Base-by-base conservation (phyloP, 1,140 invertebrate species). In the Phocides pigmalion region DNA sequence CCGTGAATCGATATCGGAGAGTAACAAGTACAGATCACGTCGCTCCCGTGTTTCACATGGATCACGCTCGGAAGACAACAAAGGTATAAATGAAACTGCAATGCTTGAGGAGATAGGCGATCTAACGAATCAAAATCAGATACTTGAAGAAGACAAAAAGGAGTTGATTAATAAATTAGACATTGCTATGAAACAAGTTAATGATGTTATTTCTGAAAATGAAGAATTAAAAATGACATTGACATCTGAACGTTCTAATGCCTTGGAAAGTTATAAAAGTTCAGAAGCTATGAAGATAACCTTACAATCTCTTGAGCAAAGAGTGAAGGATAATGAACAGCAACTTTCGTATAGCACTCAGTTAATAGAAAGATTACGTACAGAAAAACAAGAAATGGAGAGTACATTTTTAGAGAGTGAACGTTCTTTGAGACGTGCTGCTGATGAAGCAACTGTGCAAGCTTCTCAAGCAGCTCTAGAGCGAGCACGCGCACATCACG, bases 381-480 rank as follows among this genome's bases (percentile, higher is more conserved):
- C 63, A 11, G 89, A 91, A 37, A 84, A 82, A 61, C 81, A 81
- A 61, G 83, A 89, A 51, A 64, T 91, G 19, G 87, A 91, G 64
- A 42, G 71, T 4, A 81, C 83, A 5, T 86, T 84, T 69, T 66
- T 84, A 62, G 87, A 90, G 65, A 90, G 72, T 4, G 89, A 91
- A 51, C 75, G 85, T 12, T 72, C 77, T 4, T 51, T 91, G 20
- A 67, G 89, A 54, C 78, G 85, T 16, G 89, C 89, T 20, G 89
- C 88, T 0, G 91, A 92, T 59, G 88, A 92, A 54, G 91, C 90
- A 0, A 89, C 89, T 0, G 81, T 92, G 2, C 91, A 92, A 71
- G 89, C 91, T 2, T 92, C 91, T 4, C 87, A 92, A 68, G 90
- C 88, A 5, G 86, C 91, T n/a, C 66, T 92, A 32, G 91, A 92